These are phyloP conservation scores for Ceratosolen solmsi DNA, from an alignment of 1,140 invertebrate species.

Conservation along the genomic window DNA sequence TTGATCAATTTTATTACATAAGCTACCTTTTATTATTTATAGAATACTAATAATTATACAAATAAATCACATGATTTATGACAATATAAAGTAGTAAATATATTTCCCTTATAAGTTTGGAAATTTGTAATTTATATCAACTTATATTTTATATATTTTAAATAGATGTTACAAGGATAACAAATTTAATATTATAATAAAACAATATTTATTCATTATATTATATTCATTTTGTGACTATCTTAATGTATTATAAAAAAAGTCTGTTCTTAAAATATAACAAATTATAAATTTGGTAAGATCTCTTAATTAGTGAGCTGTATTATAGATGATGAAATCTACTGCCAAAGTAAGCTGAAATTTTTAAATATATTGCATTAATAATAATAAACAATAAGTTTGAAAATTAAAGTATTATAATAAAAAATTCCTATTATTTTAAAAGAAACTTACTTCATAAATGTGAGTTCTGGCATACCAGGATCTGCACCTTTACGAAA, in stretches of 20 bases:
- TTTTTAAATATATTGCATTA: conserved; percentile 47
- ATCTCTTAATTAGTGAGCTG: conserved; percentile 19
- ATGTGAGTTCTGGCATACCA: conserved; percentile 76
- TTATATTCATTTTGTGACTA: conserved; percentile 26
- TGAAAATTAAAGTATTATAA: not conserved
- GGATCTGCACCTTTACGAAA: conserved; percentile 78
- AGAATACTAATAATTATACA: too few relatives aligned
- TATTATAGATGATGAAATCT: not conserved
- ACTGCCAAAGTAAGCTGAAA: conserved; percentile 74
- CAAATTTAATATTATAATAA: not conserved
- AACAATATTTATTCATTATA: conserved; percentile 33
- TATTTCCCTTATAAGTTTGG: too few relatives aligned
- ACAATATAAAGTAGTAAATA: too few relatives aligned
- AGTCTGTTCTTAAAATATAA: not conserved
- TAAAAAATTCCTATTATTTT: conserved; percentile 13
- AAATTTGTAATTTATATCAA: too few relatives aligned
- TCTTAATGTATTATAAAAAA: conserved; percentile 18
- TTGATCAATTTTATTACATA: too few relatives aligned
- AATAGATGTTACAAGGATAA: too few relatives aligned
- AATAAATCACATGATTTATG: too few relatives aligned
- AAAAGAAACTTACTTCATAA: conserved; percentile 72
- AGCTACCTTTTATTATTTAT: too few relatives aligned
- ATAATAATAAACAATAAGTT: too few relatives aligned
- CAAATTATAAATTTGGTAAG: not conserved
- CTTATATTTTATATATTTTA: too few relatives aligned